These are phyloP conservation scores for Numenius arquata DNA, from an alignment of 2,113 vertebrate genomes.

Conservation along the genomic window DNA sequence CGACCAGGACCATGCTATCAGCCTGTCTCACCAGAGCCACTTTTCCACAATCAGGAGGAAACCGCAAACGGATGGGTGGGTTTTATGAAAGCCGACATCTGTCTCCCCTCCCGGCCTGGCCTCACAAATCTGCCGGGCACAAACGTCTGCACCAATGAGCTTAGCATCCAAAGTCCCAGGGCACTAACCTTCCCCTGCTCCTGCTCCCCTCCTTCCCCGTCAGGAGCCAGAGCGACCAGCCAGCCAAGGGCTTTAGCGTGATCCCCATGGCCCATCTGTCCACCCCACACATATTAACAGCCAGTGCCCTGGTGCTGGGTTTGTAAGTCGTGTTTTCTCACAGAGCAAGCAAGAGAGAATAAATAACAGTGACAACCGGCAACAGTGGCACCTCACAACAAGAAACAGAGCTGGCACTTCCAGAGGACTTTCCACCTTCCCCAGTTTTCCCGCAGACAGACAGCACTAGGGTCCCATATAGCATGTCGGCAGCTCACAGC, in stretches of 20 bases:
- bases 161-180: not conserved
- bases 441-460: not conserved
- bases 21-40: not conserved
- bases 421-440: not conserved
- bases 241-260: constrained; percentile 12
- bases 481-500: fast-evolving
- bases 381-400: not conserved
- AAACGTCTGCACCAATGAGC: not conserved
- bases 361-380: not conserved
- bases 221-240: not conserved
- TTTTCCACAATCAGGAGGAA: not conserved
- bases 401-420: not conserved
- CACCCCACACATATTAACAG: not conserved
- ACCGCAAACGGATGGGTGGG: not conserved
- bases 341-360: not conserved
- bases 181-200: not conserved
- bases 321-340: constrained; percentile 7
- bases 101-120: not conserved
- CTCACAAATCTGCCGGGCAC: not conserved
- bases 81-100: not conserved
- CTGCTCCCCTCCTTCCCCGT: not conserved
- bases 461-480: fast-evolving
- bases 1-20: fast-evolving
- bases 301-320: not conserved
- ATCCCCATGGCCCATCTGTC: constrained; percentile 35